Base-by-base conservation (phyloP, 1,140 invertebrate species). In the Leptinotarsa defecta region DNA sequence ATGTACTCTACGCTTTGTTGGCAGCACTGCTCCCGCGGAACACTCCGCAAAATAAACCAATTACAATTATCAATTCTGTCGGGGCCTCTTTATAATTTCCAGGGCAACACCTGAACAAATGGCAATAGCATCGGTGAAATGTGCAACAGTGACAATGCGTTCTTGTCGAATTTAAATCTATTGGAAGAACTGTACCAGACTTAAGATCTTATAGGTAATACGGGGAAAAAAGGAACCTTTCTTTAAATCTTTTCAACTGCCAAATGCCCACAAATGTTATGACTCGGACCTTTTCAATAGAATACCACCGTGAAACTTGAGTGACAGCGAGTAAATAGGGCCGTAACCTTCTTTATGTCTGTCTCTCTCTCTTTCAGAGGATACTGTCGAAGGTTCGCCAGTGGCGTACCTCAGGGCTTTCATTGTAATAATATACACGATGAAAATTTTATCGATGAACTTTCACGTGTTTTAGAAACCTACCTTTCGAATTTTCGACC, bases 221-320 rank as follows among this genome's bases (percentile, higher is more conserved):
- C 43, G 69, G 48, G 63, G 48, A 70, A 75, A 68, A 75, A 68
- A 27, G 34, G n/a, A n/a, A 68, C 67, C 34, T 68, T 34, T 68
- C 34, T 24, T 19, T n/a, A 34, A 27, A 43, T 34, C 67, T n/a
- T 68, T 68, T 68, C 52, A 57, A 57, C 52, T 57, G 52, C 52
- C 52, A 34, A 64, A 24, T 73, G 34, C 68, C 70, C 68, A 72
- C 69, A 57, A 76, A 68, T 76, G 75, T 76, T 76, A 43, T 76
- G 75, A 76, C 75, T 76, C 65, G 69, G 6, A 27, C 63, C 75
- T 73, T 76, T 76, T 76, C 49, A 69, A 57, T 48, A 49, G 22
- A 34, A 68, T 73, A 48, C 71, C 68, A 76, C 75, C 71, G 57
- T 76, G 75, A 72, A 73, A 73, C 67, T 68, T 68, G 67, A 68